Evolutionary conservation across 2,797 vertebrate species (phyloP), one percentile per base, ranked within the genome.

Genomic region (Malacoraja senta): DNA sequence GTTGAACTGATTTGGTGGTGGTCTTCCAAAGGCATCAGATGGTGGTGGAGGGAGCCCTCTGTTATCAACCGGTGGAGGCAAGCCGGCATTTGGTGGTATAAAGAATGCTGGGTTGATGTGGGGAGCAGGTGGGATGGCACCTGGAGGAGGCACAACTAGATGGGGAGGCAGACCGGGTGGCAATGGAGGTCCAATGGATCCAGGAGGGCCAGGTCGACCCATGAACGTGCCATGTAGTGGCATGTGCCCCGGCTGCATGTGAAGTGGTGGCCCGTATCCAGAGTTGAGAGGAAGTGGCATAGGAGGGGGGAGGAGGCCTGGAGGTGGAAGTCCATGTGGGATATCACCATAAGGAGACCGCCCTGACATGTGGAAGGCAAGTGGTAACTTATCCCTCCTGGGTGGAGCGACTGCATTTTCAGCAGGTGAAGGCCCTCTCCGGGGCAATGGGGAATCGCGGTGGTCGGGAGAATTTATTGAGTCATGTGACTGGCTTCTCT

Each of bases 61-160:
- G 15, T 29, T 92, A 44, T 92, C 90, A 35, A 84, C 6, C 44
- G 86, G 44, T 29, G 80, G 74, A 72, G 80, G 61, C 38, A 77
- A 77, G 93, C 35, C 24, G 13, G 65, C n/a, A 38, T 93, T 81
- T 94, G 97, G 96, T 0, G 96, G 96, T 7, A 96, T 96, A 95
- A 99, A 98, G 95, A 98, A 98, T 80, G 98, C 97, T 0, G 98
- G 98, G 93, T 98, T 98, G 94, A 98, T 96, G 95, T 98, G 98
- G 81, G 98, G 96, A 93, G 97, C 96, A 0, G 96, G 97, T 94
- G 94, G 97, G 91, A 95, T 96, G 0, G 93, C 96, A 94, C 94
- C 96, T 58, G 95, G 96, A 1, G 94, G 96, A 72, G 95, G 96
- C 93, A 95, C 96, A 9, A 94, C 94, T 93, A 95, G 95, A 95